A percentile compares a stretch with the other conserved stretches of the same genome.
Conservation (phyloP, 2,113 vertebrate genomes). For the Pungitius pungitius region DNA sequence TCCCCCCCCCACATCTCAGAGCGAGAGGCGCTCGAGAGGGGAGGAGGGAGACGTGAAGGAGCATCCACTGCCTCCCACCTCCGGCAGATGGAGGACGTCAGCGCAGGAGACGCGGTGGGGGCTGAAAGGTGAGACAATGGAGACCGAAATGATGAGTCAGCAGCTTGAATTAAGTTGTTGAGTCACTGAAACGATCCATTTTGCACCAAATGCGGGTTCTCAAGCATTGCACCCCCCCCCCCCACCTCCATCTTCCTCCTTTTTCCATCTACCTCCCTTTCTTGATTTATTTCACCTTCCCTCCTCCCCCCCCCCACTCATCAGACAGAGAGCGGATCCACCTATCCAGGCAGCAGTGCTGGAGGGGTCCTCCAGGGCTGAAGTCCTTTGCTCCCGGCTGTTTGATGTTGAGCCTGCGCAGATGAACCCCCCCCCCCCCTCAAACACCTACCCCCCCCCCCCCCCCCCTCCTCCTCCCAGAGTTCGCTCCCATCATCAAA, state of each 20-base stretch:
- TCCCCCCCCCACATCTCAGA: constrained; percentile 12
- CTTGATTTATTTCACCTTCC: background rate
- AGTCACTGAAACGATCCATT: background rate
- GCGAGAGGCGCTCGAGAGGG: constrained; percentile 39
- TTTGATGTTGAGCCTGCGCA: constrained; percentile 76
- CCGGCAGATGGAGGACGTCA: constrained; percentile 4
- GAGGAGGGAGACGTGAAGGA: constrained; percentile 3
- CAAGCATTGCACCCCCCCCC: background rate
- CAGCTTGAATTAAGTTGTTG: background rate
- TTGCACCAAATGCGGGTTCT: background rate
- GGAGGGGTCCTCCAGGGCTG: constrained; percentile 69
- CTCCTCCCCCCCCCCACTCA: background rate
- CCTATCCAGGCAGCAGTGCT: constrained; percentile 65
- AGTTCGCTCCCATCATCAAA: constrained; percentile 72
- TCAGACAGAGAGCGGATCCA: constrained; percentile 60
- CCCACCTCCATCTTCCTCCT: background rate
- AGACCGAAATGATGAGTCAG: background rate
- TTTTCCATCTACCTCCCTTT: constrained; percentile 4
- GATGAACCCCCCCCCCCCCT: too few species aligned
- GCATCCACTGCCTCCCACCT: background rate
- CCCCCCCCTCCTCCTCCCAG: constrained; percentile 21
- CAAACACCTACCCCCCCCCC: too few species aligned
- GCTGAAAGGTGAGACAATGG: constrained; percentile 5
- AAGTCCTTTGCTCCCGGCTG: constrained; percentile 72
- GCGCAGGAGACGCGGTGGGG: background rate